Evolutionary conservation across 2,113 vertebrate genomes (phyloP), one percentile per base, ranked within the genome.

Genomic region (Pelecanus crispus): DNA sequence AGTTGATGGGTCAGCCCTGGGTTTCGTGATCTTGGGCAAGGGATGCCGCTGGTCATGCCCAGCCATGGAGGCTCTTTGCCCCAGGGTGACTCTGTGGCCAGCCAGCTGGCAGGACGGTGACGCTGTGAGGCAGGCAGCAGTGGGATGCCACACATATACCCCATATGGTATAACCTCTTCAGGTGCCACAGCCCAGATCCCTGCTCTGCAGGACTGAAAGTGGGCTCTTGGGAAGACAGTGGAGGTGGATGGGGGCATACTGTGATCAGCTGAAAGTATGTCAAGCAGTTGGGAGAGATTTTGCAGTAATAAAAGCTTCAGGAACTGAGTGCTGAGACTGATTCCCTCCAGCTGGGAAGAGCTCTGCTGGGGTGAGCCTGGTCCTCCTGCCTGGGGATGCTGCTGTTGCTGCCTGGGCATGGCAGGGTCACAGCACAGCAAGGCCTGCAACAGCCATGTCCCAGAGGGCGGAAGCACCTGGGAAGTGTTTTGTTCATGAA

Each of bases 151-250:
- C 8, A 11, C 1, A 2, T 10, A 14, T 4, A 45, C 10, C 38
- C 32, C 1, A 0, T 8, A 6, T 11, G 29, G n/a, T 31, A 10
- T 55, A 59, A 80, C 5, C 13, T 52, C 62, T 44, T 84, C 5
- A 8, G 10, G 42, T 72, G 62, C 71, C 44, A 45, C 65, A 82
- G 70, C 42, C 44, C n/a, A 25, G 32, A 42, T 50, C 17, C 25
- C 26, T 17, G 28, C 53, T 70, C 72, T 73, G 61, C 71, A 63
- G 38, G 53, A 38, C 11, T 81, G 24, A 61, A 82, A 28, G 53
- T 34, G n/a, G 17, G 12, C 5, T 73, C 32, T 50, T 0, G 0
- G 49, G 62, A 91, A n/a, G 34, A 83, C 31, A 17, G 26, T 88
- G n/a, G 58, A 63, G 56, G 42, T 50, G 47, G n/a, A 22, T 38